phyloP scores from a whole-genome alignment of 2,888 invertebrate species.

The Spisula subtruncata region DNA sequence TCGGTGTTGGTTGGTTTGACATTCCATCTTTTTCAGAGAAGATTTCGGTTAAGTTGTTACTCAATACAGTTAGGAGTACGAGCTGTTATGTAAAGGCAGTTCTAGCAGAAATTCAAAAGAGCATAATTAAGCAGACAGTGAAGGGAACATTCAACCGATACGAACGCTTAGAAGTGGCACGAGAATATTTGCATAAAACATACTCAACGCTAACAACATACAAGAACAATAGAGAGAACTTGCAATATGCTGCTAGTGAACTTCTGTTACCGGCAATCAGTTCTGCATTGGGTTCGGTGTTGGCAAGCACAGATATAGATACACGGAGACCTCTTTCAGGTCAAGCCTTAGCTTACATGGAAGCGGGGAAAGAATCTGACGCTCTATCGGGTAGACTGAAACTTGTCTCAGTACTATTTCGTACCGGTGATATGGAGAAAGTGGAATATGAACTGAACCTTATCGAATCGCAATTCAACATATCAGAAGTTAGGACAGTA shows the following conservation, averaged over 20 bases:
- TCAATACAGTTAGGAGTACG: not conserved
- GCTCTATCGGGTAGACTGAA: slow-evolving; percentile 17
- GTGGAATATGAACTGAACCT: not conserved
- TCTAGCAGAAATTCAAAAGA: not conserved
- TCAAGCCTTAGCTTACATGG: not conserved
- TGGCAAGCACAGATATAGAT: not conserved
- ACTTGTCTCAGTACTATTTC: not conserved
- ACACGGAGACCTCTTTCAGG: not conserved
- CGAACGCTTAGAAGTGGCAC: not conserved
- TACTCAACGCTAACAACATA: not conserved
- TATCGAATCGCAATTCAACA: not conserved
- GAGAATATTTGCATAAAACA: not conserved
- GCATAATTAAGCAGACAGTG: not conserved
- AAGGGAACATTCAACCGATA: not conserved
- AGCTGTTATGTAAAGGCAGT: not conserved
- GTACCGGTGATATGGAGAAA: not conserved
- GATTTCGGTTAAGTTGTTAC: not conserved
- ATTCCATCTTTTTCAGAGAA: not conserved
- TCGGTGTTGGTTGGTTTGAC: not conserved
- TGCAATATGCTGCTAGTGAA: not conserved
- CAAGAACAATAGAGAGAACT: not conserved
- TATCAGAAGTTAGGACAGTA: not conserved
- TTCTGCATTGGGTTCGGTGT: not conserved
- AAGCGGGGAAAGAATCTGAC: not conserved
- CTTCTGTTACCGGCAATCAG: not conserved